These are phyloP conservation scores for Uria lomvia DNA, from an alignment of 2,113 vertebrate species.

Conservation along the genomic window DNA sequence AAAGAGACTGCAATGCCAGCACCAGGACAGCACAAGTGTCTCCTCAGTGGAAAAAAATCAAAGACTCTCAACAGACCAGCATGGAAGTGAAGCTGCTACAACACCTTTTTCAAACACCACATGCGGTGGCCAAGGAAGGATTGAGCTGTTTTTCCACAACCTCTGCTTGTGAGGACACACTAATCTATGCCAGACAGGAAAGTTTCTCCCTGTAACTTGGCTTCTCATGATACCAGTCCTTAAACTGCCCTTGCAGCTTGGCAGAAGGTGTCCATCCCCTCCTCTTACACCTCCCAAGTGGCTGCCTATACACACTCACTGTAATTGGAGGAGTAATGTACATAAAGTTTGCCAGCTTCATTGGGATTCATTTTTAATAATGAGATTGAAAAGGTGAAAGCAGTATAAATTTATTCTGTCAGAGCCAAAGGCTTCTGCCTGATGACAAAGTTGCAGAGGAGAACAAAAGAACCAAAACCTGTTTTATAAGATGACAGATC, in stretches of 20 bases:
- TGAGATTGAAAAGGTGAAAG: constrained; percentile 19
- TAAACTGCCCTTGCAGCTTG: constrained; percentile 21
- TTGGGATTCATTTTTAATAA: constrained; percentile 12
- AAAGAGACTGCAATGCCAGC: neutral
- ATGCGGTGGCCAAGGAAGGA: neutral
- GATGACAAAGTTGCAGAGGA: neutral
- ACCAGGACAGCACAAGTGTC: neutral
- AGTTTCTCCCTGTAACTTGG: neutral
- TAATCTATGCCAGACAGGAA: neutral
- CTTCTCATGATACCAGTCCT: neutral
- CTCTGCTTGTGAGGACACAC: neutral
- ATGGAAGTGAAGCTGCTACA: neutral
- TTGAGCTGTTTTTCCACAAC: neutral
- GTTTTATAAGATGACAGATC: neutral
- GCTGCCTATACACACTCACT: neutral
- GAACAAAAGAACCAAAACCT: neutral
- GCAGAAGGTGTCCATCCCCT: neutral
- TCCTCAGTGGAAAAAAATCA: neutral
- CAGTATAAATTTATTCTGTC: neutral
- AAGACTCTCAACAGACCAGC: neutral
- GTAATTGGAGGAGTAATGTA: neutral
- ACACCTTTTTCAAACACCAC: neutral
- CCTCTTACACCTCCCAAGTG: neutral
- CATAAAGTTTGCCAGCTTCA: constrained; percentile 4
- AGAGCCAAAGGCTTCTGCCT: neutral